These are phyloP conservation scores for Neolamprologus ventralis DNA, from an alignment of 2,113 vertebrate genomes.

Conservation along the genomic window DNA sequence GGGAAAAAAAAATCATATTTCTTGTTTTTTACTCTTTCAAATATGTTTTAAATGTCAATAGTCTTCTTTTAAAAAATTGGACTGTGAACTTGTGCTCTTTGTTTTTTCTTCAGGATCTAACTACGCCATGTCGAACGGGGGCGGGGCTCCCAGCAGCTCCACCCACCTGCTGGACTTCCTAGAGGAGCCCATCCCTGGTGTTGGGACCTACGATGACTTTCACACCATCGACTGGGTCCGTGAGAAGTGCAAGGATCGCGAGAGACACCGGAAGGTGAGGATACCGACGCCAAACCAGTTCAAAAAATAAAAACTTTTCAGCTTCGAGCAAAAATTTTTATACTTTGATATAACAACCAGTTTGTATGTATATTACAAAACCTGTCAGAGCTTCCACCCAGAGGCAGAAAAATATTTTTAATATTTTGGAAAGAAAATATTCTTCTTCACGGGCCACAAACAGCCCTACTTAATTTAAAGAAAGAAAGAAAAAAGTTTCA, in stretches of 20 bases:
- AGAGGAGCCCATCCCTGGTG: constrained; percentile 96
- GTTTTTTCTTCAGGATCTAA: constrained; percentile 77
- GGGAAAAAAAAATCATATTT: rapidly evolving
- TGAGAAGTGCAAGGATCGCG: constrained; percentile 96
- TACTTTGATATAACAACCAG: neutral
- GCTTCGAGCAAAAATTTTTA: rapidly evolving
- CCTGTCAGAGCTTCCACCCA: rapidly evolving
- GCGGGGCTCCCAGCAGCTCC: constrained; percentile 85
- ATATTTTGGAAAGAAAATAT: neutral
- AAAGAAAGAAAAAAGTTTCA: rapidly evolving
- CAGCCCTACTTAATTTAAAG: neutral
- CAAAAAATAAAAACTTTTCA: neutral
- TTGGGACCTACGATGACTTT: constrained; percentile 98
- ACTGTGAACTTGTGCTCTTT: neutral
- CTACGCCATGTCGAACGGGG: constrained; percentile 96
- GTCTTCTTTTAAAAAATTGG: neutral
- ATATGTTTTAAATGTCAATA: neutral
- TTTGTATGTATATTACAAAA: rapidly evolving
- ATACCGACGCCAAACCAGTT: rapidly evolving
- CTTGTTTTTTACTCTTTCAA: neutral
- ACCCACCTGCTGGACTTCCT: constrained; percentile 95
- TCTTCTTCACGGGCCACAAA: neutral
- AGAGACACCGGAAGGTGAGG: constrained; percentile 90
- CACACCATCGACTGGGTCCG: constrained; percentile 99
- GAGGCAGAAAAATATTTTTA: neutral